Evolutionary conservation across 2,888 invertebrate species (phyloP).

Genomic region (Sarcophaga rosellei): DNA sequence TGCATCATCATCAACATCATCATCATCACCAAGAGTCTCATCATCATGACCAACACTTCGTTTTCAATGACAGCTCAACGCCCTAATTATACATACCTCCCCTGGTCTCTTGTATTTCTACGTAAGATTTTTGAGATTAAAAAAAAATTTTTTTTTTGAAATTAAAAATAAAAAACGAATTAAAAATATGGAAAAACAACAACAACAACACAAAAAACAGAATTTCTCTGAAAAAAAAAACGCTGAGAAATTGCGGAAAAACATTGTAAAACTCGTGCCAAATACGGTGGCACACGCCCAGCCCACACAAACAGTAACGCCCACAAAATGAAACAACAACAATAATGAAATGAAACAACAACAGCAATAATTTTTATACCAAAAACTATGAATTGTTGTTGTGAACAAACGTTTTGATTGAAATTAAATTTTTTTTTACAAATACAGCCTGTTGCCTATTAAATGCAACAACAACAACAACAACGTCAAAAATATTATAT

Average conservation of each 20-base stretch:
- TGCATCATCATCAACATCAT: constrained; percentile 44
- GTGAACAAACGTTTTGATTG: neutral
- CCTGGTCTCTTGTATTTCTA: constrained; percentile 7
- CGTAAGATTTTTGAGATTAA: constrained; percentile 31
- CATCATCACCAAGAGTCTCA: neutral
- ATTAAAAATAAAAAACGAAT: neutral
- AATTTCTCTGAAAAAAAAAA: too few species aligned
- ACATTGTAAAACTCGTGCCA: constrained; percentile 37
- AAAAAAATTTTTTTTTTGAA: neutral
- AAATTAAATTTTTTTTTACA: constrained; percentile 9
- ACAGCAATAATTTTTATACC: too few species aligned
- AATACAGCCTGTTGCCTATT: constrained; percentile 59
- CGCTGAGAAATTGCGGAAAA: constrained; percentile 4
- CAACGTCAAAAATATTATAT: too few species aligned
- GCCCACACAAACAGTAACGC: constrained; percentile 56
- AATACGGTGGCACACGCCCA: constrained; percentile 53
- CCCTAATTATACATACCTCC: neutral
- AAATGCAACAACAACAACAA: neutral
- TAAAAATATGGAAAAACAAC: constrained; percentile 3
- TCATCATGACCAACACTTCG: constrained; percentile 11
- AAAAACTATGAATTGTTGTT: too few species aligned
- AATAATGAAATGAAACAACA: neutral
- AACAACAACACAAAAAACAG: constrained; percentile 6
- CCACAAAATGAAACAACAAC: constrained; percentile 32
- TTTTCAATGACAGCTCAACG: neutral